phyloP scores from a whole-genome alignment of 2,113 vertebrate genomes.

The Dryoscopus gambensis region DNA sequence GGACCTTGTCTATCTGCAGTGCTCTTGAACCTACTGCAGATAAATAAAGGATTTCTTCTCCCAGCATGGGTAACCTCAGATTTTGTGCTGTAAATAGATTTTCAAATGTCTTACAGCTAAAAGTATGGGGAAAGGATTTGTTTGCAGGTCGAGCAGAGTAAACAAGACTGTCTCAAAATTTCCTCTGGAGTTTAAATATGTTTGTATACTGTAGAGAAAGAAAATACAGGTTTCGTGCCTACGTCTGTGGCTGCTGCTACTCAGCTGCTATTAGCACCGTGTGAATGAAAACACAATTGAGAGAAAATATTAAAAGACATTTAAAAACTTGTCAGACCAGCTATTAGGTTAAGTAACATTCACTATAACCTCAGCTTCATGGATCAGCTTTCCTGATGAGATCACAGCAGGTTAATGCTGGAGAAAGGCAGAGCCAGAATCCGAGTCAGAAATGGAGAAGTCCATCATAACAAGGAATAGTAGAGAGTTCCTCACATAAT shows the following conservation, averaged over 20 bases:
- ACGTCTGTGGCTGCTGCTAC: not conserved
- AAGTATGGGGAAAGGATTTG: not conserved
- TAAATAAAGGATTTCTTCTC: not conserved
- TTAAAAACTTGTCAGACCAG: slow-evolving; percentile 5
- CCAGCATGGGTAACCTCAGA: not conserved
- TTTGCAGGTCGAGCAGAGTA: not conserved
- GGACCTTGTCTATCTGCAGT: not conserved
- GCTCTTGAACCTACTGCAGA: not conserved
- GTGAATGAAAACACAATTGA: not conserved
- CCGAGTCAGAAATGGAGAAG: not conserved
- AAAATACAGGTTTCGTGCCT: not conserved
- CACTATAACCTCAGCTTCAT: not conserved
- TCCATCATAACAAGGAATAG: not conserved
- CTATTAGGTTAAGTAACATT: slow-evolving; percentile 15
- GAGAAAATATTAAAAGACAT: slow-evolving; percentile 32
- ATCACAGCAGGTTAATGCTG: not conserved
- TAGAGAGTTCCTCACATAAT: not conserved
- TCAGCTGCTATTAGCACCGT: not conserved
- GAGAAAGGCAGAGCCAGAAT: not conserved
- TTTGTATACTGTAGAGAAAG: not conserved
- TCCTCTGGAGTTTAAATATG: not conserved
- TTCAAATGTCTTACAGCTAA: not conserved
- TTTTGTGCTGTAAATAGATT: not conserved
- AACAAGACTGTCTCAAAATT: not conserved
- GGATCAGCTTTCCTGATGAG: slow-evolving; percentile 30